Conservation (phyloP, 2,888 invertebrate species). For the Hydriomena furcata region DNA sequence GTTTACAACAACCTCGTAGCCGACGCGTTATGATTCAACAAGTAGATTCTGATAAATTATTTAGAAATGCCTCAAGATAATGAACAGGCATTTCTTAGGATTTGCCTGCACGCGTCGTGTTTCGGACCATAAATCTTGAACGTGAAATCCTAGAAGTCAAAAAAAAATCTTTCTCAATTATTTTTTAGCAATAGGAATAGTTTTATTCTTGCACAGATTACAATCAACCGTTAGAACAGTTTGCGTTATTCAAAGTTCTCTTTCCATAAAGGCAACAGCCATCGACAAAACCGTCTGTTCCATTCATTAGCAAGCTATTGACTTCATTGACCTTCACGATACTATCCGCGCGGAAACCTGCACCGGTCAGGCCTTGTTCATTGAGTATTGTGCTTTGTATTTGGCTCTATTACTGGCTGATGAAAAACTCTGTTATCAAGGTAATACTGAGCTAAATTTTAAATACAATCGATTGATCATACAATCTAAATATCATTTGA, state of each 20-base stretch:
- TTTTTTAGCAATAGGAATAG: background rate
- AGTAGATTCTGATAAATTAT: conserved; percentile 31
- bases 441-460: background rate
- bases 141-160: background rate
- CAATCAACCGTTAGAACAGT: background rate
- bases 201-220: background rate
- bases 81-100: conserved; percentile 21
- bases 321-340: conserved; percentile 48
- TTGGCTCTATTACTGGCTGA: background rate
- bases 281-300: conserved; percentile 19
- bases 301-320: conserved; percentile 29
- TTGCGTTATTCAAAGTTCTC: conserved; percentile 4
- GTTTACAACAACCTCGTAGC: conserved; percentile 47
- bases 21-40: conserved; percentile 47
- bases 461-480: background rate
- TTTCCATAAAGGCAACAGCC: conserved; percentile 1
- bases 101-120: background rate
- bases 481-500: too few relatives aligned
- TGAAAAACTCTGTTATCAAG: background rate
- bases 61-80: conserved; percentile 21
- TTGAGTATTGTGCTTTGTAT: conserved; percentile 25
- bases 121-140: background rate
- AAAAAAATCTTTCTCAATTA: background rate
- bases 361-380: conserved; percentile 34
- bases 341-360: conserved; percentile 40